A percentile compares a stretch with the other conserved stretches of the same genome.
phyloP scores from a whole-genome alignment of 2,888 invertebrate species.

The Acronicta leporina region DNA sequence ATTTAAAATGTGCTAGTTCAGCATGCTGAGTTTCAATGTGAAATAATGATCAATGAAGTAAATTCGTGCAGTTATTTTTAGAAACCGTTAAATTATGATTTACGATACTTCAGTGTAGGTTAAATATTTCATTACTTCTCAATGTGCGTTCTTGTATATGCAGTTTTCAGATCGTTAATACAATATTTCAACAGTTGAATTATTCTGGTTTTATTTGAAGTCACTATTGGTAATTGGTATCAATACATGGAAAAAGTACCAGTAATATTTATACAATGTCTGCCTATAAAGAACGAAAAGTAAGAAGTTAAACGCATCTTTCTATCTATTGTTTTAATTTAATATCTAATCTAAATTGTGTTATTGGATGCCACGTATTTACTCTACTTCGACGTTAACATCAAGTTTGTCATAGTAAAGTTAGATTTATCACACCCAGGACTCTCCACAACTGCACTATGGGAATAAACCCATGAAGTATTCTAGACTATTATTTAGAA shows the following conservation, averaged over 20 bases:
- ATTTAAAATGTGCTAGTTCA: conserved; percentile 1
- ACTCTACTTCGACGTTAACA: no score
- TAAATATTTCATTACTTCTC: conserved; percentile 38
- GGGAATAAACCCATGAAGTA: no score
- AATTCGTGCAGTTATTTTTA: conserved; percentile 42
- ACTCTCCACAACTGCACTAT: no score
- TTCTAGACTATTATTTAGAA: no score
- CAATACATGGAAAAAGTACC: background rate
- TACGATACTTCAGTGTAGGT: conserved; percentile 24
- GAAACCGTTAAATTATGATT: conserved; percentile 41
- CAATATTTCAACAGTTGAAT: conserved; percentile 8
- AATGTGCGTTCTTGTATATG: conserved; percentile 24
- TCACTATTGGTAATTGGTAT: background rate
- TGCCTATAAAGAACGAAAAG: no score
- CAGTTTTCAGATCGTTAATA: conserved; percentile 21
- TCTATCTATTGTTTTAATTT: no score
- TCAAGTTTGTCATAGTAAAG: no score
- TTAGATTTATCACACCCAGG: no score
- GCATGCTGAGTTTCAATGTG: conserved; percentile 9
- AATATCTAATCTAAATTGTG: no score
- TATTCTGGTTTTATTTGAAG: background rate
- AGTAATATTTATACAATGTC: no score
- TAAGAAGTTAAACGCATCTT: no score
- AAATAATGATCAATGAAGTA: conserved; percentile 28
- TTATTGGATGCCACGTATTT: no score